Conservation (phyloP, 2,797 vertebrate species). For the Rallus crepitans region DNA sequence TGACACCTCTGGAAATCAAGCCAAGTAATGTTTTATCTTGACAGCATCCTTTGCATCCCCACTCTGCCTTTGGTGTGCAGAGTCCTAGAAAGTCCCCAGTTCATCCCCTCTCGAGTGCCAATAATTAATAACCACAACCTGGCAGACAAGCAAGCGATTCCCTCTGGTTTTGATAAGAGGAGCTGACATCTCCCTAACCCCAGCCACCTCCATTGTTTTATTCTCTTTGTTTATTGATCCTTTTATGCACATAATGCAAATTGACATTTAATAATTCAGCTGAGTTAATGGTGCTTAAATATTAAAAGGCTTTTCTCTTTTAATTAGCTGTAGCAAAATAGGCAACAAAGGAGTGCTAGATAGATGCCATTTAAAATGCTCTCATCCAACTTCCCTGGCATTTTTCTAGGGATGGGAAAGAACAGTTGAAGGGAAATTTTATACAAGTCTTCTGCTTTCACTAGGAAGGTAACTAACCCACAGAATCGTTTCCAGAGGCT, state of each 20-base stretch:
- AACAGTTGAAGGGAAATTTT: neutral
- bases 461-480: constrained; percentile 4
- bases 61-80: neutral
- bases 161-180: constrained; percentile 36
- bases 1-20: constrained; percentile 23
- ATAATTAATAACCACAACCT: constrained; percentile 33
- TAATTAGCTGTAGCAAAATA: constrained; percentile 72
- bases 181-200: constrained; percentile 58
- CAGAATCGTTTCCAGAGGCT: neutral
- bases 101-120: neutral
- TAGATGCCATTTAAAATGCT: constrained; percentile 32
- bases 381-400: neutral
- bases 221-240: constrained; percentile 77
- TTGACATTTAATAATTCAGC: constrained; percentile 82
- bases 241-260: constrained; percentile 81
- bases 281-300: constrained; percentile 80
- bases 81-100: neutral
- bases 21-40: constrained; percentile 46
- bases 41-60: constrained; percentile 5
- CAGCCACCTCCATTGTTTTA: constrained; percentile 49
- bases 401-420: neutral
- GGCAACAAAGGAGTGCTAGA: constrained; percentile 64
- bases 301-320: constrained; percentile 80
- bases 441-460: neutral
- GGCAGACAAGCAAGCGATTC: neutral